phyloP scores from a whole-genome alignment of 2,797 vertebrate genomes.

The Onychomys torridus region DNA sequence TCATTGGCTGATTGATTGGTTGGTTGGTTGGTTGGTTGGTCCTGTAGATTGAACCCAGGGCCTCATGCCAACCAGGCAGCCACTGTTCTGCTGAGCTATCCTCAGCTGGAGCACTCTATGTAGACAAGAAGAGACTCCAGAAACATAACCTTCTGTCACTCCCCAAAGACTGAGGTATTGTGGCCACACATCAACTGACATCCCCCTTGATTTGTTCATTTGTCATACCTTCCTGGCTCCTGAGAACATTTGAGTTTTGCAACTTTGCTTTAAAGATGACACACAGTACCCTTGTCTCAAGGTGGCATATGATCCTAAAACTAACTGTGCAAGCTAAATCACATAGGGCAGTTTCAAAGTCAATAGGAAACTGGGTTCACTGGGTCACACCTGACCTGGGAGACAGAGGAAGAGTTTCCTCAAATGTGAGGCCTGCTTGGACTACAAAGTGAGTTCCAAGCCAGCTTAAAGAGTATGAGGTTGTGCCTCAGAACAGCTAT shows the following conservation, averaged over 20 bases:
- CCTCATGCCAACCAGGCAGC: not conserved
- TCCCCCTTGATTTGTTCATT: not conserved
- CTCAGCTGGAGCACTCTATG: not conserved
- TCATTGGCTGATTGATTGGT: not conserved
- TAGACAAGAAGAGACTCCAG: not conserved
- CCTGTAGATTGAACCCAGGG: not conserved
- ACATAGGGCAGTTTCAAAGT: not conserved
- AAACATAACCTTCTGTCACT: fast-evolving
- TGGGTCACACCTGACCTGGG: not conserved
- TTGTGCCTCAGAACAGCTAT: not conserved
- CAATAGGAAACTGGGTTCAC: not conserved
- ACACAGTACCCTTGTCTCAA: not conserved
- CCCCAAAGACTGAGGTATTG: not conserved
- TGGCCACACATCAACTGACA: fast-evolving
- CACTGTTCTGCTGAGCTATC: not conserved
- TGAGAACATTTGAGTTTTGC: not conserved
- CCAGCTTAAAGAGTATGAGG: not conserved
- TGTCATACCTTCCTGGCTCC: not conserved
- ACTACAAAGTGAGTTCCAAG: not conserved
- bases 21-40: not conserved
- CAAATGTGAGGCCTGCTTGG: not conserved
- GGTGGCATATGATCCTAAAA: not conserved
- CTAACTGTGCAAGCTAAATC: not conserved
- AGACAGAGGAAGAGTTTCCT: not conserved
- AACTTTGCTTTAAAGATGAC: not conserved